phyloP scores from a whole-genome alignment of 2,113 vertebrate genomes.

The Talpa occidentalis region DNA sequence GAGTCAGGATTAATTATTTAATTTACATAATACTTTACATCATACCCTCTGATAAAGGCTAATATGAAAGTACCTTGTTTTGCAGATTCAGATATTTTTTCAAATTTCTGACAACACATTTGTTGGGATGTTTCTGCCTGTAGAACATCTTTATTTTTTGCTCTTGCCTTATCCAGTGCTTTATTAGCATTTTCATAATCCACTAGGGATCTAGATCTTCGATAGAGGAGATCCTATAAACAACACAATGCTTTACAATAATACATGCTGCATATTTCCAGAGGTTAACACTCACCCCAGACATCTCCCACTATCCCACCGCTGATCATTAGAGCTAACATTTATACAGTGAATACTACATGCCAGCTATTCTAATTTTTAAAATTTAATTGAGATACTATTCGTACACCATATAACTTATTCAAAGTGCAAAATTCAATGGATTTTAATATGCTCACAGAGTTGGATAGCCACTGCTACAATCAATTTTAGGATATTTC shows the following conservation, averaged over 20 bases:
- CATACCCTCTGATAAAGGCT: not conserved
- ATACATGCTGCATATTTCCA: not conserved
- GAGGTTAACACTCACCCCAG: not conserved
- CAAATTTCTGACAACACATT: constrained; percentile 98
- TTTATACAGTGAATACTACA: not conserved
- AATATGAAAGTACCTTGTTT: constrained; percentile 93
- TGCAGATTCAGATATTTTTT: constrained; percentile 98
- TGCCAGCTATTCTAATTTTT: not conserved
- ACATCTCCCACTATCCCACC: not conserved
- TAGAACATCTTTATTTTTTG: constrained; percentile 98
- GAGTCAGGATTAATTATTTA: constrained; percentile 48
- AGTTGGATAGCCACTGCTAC: not conserved
- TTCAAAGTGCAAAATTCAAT: not conserved
- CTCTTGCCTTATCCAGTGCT: constrained; percentile 97
- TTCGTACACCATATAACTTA: not conserved
- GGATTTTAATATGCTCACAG: not conserved
- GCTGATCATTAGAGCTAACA: not conserved
- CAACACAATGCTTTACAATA: not conserved
- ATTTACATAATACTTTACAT: not conserved
- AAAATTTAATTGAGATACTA: not conserved
- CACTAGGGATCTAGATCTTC: constrained; percentile 96
- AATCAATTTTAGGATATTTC: not conserved
- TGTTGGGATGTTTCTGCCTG: constrained; percentile 98
- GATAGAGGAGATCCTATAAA: constrained; percentile 95
- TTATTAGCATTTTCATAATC: constrained; percentile 99